Percentiles rank a stretch among this genome's conserved stretches.
phyloP scores from a whole-genome alignment of 1,140 invertebrate genomes.

The Diabrotica undecimpunctata region DNA sequence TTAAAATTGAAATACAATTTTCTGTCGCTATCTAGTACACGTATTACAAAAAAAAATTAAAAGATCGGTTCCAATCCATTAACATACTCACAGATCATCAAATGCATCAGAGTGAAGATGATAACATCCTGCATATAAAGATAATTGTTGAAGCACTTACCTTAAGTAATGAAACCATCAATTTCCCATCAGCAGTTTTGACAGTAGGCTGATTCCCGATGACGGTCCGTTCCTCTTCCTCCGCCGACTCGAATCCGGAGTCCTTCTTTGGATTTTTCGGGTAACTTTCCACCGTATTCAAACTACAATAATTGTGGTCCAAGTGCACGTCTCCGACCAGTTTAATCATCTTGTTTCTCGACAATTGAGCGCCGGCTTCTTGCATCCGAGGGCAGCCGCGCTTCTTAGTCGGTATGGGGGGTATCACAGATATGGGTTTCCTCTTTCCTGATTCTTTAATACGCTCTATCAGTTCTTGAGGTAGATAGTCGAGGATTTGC shows the following conservation, averaged over 20 bases:
- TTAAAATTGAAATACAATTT: no score
- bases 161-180: slow-evolving; percentile 46
- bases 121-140: no score
- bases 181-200: slow-evolving; percentile 42
- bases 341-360: slow-evolving; percentile 10
- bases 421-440: slow-evolving; percentile 41
- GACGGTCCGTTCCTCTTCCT: slow-evolving; percentile 38
- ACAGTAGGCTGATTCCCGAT: slow-evolving; percentile 39
- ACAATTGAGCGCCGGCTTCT: background rate
- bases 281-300: slow-evolving; percentile 15
- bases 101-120: background rate
- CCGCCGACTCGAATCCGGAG: slow-evolving; percentile 38
- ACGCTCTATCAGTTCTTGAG: slow-evolving; percentile 39
- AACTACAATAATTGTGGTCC: slow-evolving; percentile 43
- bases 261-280: slow-evolving; percentile 34
- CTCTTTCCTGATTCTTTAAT: slow-evolving; percentile 41
- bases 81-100: no score
- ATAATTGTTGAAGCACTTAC: slow-evolving; percentile 13
- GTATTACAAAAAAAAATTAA: no score
- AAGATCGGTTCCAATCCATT: no score
- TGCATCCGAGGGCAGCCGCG: slow-evolving; percentile 11
- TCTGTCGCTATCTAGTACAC: no score
- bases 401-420: slow-evolving; percentile 36
- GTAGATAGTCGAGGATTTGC: slow-evolving; percentile 36
- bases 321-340: slow-evolving; percentile 24